These are phyloP conservation scores for Echiichthys vipera DNA, from an alignment of 2,797 vertebrate genomes.

Conservation along the genomic window DNA sequence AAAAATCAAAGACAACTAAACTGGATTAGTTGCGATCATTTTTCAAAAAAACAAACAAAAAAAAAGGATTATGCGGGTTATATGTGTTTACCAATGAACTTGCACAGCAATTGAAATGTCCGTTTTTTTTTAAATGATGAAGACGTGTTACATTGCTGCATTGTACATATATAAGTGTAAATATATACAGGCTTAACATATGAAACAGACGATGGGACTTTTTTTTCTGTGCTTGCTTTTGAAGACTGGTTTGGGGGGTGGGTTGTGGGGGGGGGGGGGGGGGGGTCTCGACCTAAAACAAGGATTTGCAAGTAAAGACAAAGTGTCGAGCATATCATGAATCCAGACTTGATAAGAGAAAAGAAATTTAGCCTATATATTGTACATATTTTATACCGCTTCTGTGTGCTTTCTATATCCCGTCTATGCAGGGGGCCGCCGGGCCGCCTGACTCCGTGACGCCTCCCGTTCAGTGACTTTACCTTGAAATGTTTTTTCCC, in stretches of 20 bases:
- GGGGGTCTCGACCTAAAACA: conserved; percentile 39
- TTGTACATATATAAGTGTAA: conserved; percentile 81
- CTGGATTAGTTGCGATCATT: conserved; percentile 93
- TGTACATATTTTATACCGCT: conserved; percentile 79
- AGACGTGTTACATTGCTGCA: conserved; percentile 82
- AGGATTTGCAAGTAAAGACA: conserved; percentile 47
- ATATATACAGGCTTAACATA: conserved; percentile 71
- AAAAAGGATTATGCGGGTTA: conserved; percentile 90
- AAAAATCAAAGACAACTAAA: conserved; percentile 70
- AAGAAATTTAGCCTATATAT: conserved; percentile 35
- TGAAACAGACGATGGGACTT: conserved; percentile 67
- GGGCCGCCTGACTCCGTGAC: conserved; percentile 39
- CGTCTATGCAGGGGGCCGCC: conserved; percentile 61
- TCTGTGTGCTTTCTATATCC: conserved; percentile 73
- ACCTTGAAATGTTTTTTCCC: conserved; percentile 41
- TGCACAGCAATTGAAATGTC: conserved; percentile 87
- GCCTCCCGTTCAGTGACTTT: conserved; percentile 54
- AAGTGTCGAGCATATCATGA: conserved; percentile 38
- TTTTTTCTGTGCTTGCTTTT: conserved; percentile 53
- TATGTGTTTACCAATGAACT: conserved; percentile 89
- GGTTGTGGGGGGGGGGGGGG: no score
- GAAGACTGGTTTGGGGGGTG: conserved; percentile 35
- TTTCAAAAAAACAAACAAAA: conserved; percentile 60
- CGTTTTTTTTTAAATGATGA: conserved; percentile 79
- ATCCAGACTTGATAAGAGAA: conserved; percentile 46